A percentile compares a stretch with the other conserved stretches of the same genome.
Conservation (phyloP, 2,113 vertebrate species). For the Ursus arctos region DNA sequence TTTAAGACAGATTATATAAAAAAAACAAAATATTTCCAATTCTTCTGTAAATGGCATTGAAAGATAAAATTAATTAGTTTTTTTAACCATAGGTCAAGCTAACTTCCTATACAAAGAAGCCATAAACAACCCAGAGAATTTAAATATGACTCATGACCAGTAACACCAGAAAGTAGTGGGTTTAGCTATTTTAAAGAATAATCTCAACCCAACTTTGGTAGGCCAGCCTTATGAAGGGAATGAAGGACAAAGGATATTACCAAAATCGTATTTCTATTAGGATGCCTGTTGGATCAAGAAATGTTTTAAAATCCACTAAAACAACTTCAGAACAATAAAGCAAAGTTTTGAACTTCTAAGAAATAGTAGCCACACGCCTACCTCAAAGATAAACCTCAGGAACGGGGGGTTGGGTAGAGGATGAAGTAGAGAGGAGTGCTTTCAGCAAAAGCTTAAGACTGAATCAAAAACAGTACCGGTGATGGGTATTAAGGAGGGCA, state of each 20-base stretch:
- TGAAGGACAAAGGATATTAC: neutral
- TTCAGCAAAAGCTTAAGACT: slow-evolving; percentile 40
- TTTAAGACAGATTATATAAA: slow-evolving; percentile 40
- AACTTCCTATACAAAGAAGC: neutral
- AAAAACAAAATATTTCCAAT: neutral
- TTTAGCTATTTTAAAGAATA: slow-evolving; percentile 40
- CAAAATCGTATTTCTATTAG: slow-evolving; percentile 33
- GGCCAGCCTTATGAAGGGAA: neutral
- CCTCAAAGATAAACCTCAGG: slow-evolving; percentile 34
- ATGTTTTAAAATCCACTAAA: slow-evolving; percentile 42
- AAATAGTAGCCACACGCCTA: neutral
- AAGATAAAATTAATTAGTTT: slow-evolving; percentile 24
- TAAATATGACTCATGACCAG: neutral
- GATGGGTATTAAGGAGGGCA: too few species aligned
- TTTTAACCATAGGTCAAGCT: slow-evolving; percentile 16
- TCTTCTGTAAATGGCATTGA: neutral
- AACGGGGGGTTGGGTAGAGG: neutral
- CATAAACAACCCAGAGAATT: neutral
- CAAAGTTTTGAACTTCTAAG: slow-evolving; percentile 24
- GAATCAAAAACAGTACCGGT: slow-evolving; percentile 29
- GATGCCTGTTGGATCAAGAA: neutral
- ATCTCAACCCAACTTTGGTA: neutral
- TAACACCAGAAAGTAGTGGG: neutral
- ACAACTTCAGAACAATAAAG: slow-evolving; percentile 42
- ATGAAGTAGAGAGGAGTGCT: neutral